Percentiles rank a stretch among this genome's conserved stretches.
Conservation (phyloP, 2,113 vertebrate genomes). For the Pycnonotus jocosus region DNA sequence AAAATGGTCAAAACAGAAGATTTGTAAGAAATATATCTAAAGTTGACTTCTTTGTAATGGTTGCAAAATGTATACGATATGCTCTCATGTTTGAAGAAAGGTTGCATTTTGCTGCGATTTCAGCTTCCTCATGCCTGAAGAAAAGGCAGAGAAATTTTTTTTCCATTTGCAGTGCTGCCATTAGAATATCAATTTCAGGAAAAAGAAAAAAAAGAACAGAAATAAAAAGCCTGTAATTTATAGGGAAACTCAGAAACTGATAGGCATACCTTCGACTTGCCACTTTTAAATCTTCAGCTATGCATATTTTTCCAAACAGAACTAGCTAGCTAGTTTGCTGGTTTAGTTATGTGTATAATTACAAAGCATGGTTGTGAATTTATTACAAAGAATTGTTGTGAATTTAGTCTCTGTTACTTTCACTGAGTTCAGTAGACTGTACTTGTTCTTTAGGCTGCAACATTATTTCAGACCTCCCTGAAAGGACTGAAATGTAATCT, state of each 20-base stretch:
- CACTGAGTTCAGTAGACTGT: neutral
- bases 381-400: neutral
- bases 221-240: neutral
- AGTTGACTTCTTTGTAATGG: neutral
- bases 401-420: neutral
- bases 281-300: neutral
- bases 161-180: neutral
- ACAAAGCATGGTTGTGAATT: neutral
- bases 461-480: neutral
- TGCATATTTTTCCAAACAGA: neutral
- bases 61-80: neutral
- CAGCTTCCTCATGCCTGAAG: neutral
- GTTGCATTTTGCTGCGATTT: neutral
- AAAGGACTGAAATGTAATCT: neutral
- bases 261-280: neutral
- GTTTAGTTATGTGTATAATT: neutral
- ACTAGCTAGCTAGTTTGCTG: neutral
- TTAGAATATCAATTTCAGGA: neutral
- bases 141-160: neutral
- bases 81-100: neutral
- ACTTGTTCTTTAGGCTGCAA: neutral
- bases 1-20: neutral
- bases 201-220: neutral
- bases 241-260: neutral
- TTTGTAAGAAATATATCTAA: neutral